phyloP scores from a whole-genome alignment of 35 echinoderm and acorn worm species.

The Lytechinus pictus region DNA sequence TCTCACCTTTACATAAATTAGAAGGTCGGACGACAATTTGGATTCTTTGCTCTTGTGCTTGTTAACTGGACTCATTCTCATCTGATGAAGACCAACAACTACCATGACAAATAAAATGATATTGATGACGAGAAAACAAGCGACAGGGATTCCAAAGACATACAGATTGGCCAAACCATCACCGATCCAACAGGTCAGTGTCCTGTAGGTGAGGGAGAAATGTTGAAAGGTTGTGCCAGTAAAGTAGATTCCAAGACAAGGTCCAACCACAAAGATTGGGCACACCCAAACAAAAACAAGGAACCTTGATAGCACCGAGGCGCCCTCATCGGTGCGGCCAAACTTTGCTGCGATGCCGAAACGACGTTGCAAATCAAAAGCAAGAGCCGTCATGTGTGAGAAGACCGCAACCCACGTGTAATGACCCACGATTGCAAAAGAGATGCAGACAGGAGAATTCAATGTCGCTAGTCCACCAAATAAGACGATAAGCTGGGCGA shows the following conservation, averaged over 20 bases:
- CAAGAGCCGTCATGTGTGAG: constrained; percentile 1
- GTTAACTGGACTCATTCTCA: too few species aligned
- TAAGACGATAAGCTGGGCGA: background rate
- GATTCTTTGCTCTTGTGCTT: background rate
- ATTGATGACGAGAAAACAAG: background rate
- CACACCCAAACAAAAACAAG: constrained; percentile 7
- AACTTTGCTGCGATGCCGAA: constrained; percentile 3
- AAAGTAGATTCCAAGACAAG: constrained; percentile 52
- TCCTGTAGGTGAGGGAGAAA: background rate
- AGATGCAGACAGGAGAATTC: background rate
- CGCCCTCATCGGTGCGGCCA: background rate
- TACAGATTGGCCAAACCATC: constrained; percentile 22
- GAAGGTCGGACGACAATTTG: background rate
- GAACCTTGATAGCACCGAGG: background rate
- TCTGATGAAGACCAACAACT: background rate
- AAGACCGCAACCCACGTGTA: background rate
- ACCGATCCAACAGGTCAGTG: constrained; percentile 22
- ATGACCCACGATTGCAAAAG: constrained; percentile 19
- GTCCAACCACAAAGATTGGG: constrained; percentile 6
- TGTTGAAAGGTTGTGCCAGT: background rate
- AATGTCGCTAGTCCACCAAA: background rate
- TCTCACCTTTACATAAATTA: background rate
- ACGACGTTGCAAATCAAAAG: constrained; percentile 21
- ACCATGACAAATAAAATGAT: background rate
- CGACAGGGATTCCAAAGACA: background rate